Percentiles rank a stretch among this genome's conserved stretches.
These are phyloP conservation scores for Clupea harengus DNA, from an alignment of 2,113 vertebrate species.

Conservation along the genomic window DNA sequence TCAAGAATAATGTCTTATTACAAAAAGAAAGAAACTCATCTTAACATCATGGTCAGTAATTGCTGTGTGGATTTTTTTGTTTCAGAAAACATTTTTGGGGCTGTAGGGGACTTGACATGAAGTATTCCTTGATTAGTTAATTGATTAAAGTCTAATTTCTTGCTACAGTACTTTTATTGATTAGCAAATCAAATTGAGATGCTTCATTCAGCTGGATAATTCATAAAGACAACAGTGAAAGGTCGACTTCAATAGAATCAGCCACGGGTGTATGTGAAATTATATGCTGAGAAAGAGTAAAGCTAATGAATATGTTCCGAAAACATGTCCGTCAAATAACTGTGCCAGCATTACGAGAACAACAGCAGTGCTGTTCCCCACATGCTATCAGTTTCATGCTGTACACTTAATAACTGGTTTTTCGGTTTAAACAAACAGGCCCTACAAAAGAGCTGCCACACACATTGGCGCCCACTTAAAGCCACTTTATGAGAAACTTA, in stretches of 20 bases:
- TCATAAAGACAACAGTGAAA: background rate
- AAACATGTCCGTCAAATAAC: constrained; percentile 12
- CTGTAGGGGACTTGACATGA: background rate
- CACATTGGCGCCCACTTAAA: constrained; percentile 1
- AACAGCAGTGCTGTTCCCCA: background rate
- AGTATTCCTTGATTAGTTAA: background rate
- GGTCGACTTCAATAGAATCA: background rate
- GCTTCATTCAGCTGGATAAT: constrained; percentile 13
- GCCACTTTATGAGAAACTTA: constrained; percentile 10
- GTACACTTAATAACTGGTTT: constrained; percentile 14
- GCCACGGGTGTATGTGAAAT: background rate
- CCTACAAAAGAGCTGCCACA: background rate
- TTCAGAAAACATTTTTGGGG: background rate
- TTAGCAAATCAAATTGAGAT: constrained; percentile 3
- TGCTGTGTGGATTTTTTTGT: background rate
- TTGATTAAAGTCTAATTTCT: constrained; percentile 14
- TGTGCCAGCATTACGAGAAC: background rate
- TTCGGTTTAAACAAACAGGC: background rate
- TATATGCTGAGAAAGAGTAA: background rate
- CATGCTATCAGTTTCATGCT: background rate
- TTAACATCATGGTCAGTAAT: background rate
- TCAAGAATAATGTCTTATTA: background rate
- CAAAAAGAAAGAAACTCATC: background rate
- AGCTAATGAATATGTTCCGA: background rate
- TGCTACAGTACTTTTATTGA: constrained; percentile 18